Conservation (phyloP, 2,113 vertebrate genomes). For the Poicephalus meyeri region DNA sequence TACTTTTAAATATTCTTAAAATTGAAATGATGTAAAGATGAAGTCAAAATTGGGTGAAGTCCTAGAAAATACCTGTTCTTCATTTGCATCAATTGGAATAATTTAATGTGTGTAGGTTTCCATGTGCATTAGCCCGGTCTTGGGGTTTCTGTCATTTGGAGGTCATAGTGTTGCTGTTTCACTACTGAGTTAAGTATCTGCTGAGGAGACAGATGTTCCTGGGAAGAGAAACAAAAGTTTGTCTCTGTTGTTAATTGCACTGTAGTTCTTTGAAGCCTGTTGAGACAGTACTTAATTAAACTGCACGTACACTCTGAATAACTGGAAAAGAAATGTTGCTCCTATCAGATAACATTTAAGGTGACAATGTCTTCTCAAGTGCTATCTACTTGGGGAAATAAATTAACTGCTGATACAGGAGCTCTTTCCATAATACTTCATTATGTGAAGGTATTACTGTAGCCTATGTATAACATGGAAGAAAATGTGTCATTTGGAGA, state of each 20-base stretch:
- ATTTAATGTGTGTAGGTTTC: not conserved
- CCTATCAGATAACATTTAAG: conserved; percentile 32
- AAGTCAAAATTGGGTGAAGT: not conserved
- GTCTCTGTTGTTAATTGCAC: not conserved
- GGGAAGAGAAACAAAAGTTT: conserved; percentile 4
- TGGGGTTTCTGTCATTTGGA: not conserved
- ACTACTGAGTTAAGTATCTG: not conserved
- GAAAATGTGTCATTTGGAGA: not conserved
- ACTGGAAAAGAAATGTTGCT: not conserved
- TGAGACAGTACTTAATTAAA: conserved; percentile 33
- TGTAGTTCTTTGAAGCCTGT: not conserved
- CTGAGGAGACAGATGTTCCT: not conserved
- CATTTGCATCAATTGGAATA: not conserved
- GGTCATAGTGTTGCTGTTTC: not conserved
- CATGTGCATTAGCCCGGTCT: not conserved
- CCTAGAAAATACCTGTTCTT: not conserved
- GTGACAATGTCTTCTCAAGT: not conserved
- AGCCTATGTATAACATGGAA: not conserved
- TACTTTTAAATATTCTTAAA: not conserved
- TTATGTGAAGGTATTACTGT: not conserved
- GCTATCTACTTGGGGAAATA: conserved; percentile 34
- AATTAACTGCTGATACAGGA: conserved; percentile 25
- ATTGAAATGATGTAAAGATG: not conserved
- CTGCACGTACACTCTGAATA: not conserved
- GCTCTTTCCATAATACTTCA: not conserved